These are phyloP conservation scores for Geothlypis trichas DNA, from an alignment of 2,113 vertebrate genomes.

Conservation along the genomic window DNA sequence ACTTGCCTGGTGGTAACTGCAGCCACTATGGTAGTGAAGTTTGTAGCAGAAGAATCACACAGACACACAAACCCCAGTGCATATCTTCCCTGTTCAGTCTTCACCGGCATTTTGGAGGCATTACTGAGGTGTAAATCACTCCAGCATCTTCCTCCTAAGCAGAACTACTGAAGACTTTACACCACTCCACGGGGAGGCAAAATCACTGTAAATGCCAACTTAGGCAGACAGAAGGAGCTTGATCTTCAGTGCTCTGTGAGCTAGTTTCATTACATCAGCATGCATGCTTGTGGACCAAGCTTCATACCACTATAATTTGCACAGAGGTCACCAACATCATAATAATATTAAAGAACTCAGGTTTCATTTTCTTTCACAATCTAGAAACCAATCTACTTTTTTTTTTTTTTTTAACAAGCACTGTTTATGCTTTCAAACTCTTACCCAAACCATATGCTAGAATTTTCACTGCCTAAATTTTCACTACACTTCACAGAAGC, in stretches of 20 bases:
- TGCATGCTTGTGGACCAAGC: not conserved
- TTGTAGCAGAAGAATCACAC: not conserved
- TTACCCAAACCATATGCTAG: not conserved
- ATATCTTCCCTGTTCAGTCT: not conserved
- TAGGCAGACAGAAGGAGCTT: not conserved
- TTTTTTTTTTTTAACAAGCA: too few species aligned
- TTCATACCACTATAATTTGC: not conserved
- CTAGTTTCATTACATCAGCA: not conserved
- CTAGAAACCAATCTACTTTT: not conserved
- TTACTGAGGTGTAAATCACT: not conserved
- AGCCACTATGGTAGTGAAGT: not conserved
- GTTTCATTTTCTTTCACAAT: not conserved
- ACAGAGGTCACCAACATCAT: not conserved
- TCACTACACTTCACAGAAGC: not conserved
- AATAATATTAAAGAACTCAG: not conserved
- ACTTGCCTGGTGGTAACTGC: not conserved
- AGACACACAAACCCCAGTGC: not conserved
- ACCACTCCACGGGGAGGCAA: not conserved
- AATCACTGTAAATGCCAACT: not conserved
- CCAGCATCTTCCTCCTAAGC: not conserved
- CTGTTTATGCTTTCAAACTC: not conserved
- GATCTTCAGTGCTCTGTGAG: not conserved
- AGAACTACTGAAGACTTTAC: not conserved
- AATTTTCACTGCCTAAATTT: not conserved
- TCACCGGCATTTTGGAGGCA: not conserved